Conservation (phyloP, 92 coral and sea anemone genomes). For the Galaxea fascicularis region DNA sequence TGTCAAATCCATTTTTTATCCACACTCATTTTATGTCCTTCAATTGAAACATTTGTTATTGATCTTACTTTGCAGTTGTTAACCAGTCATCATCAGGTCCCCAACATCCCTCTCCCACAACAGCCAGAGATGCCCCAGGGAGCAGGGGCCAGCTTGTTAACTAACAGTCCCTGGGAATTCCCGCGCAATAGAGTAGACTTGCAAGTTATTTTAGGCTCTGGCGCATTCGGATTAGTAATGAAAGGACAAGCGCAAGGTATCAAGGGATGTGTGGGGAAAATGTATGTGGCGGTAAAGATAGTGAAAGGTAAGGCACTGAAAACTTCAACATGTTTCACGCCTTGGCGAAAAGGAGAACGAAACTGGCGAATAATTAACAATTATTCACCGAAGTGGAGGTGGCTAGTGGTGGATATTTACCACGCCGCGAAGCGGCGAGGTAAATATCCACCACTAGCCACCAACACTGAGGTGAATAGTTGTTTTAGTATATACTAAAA, state of each 20-base stretch:
- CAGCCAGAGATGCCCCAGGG: conserved; percentile 40
- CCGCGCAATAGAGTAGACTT: conserved; percentile 88
- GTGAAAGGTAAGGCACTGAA: conserved; percentile 79
- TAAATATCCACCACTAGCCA: too few relatives aligned
- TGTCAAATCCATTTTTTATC: not conserved
- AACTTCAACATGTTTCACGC: not conserved
- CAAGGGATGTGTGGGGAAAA: conserved; percentile 95
- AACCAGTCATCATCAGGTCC: conserved; percentile 19
- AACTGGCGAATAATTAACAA: too few relatives aligned
- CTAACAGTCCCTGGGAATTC: conserved; percentile 96
- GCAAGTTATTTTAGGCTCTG: conserved; percentile 88
- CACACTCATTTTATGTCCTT: not conserved
- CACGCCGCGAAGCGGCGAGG: too few relatives aligned
- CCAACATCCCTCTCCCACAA: conserved; percentile 10
- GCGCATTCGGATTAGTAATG: conserved; percentile 99
- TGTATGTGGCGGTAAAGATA: conserved; percentile 94
- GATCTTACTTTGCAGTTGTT: conserved; percentile 22
- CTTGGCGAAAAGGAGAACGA: too few relatives aligned
- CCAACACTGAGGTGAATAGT: too few relatives aligned
- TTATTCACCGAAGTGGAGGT: too few relatives aligned
- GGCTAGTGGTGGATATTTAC: too few relatives aligned
- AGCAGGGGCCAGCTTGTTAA: conserved; percentile 61
- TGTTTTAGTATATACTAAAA: too few relatives aligned
- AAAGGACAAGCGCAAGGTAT: conserved; percentile 98
- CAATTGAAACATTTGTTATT: not conserved